Evolutionary conservation across 2,797 vertebrate genomes (phyloP).

Genomic region (Esox masquinongy): DNA sequence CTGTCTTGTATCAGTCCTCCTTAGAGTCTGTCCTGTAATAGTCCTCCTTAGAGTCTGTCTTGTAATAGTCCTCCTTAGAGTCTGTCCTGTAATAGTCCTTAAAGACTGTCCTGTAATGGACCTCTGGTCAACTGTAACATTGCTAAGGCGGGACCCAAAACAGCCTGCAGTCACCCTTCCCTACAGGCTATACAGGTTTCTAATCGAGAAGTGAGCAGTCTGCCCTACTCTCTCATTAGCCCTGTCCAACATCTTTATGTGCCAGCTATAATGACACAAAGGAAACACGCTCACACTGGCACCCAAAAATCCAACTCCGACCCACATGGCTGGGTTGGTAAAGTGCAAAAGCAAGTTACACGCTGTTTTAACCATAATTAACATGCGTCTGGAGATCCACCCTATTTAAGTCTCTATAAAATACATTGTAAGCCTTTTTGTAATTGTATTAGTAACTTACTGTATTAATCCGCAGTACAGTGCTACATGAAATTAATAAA

Average conservation of each 20-base stretch:
- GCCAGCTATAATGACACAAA: neutral
- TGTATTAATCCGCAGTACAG: too few species aligned
- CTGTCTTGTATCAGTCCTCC: too few species aligned
- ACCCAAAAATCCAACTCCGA: neutral
- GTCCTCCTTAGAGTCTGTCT: too few species aligned
- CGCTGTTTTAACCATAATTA: neutral
- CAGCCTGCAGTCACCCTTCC: neutral
- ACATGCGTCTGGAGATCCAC: neutral
- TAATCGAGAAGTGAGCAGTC: neutral
- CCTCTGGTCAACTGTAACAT: neutral
- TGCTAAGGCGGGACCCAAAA: neutral
- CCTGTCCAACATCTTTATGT: neutral
- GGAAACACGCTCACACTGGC: neutral
- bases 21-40: too few species aligned
- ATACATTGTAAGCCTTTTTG: neutral
- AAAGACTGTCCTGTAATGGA: neutral
- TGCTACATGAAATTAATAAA: too few species aligned
- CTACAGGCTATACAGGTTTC: neutral
- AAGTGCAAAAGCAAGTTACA: neutral
- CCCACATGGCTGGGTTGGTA: slow-evolving; percentile 1
- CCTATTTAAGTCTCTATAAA: slow-evolving; percentile 47
- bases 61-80: too few species aligned
- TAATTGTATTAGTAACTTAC: too few species aligned
- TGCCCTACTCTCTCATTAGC: neutral
- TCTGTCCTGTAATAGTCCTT: too few species aligned